Base-by-base conservation (phyloP, 1,140 invertebrate species). In the Macrocentrus cingulum region DNA sequence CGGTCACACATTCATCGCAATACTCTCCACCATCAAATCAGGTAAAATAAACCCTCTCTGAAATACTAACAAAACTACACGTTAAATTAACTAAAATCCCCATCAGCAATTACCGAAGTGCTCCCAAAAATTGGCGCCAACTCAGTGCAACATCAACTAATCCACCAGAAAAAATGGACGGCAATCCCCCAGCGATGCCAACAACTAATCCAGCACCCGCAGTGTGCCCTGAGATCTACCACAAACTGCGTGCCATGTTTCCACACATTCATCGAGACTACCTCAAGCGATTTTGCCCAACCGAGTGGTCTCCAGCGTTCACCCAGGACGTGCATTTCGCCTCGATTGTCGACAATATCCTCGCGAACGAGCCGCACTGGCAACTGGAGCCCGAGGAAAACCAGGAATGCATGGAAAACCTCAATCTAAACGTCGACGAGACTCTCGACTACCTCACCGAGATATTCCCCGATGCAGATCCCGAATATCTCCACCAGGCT, bases 401-500 rank as follows among this genome's bases (percentile, higher is more conserved):
- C 36, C 4, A 48, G 50, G 25, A 4, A 4, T 5, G 44, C 29
- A 39, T 49, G 15, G 51, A 63, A 50, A 34, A 65, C 5, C 8
- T 2, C 0, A 9, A 2, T 9, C 29, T 11, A 25, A 68, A 68
- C 51, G 48, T 69, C 8, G 65, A 71, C 51, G 67, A 74, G 15
- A 71, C 75, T 34, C 77, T 80, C 61, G 72, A 76, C 11, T 69
- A 70, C 58, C 61, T 77, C 1, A 44, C 65, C 23, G 69, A 64
- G 18, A 72, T 80, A 52, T 72, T 82, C 48, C 80, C 79, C 7
- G 62, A 77, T 56, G 79, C 83, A 52, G 84, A 86, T 71, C 82
- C 84, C 1, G 72, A 70, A 32, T 85, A 80, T 75, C 65, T 85
- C 13, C 70, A 72, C 50, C 64, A 80, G 20, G 23, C 70, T 48